Base-by-base conservation (phyloP, 2,113 vertebrate genomes). In the Deroptyus accipitrinus region DNA sequence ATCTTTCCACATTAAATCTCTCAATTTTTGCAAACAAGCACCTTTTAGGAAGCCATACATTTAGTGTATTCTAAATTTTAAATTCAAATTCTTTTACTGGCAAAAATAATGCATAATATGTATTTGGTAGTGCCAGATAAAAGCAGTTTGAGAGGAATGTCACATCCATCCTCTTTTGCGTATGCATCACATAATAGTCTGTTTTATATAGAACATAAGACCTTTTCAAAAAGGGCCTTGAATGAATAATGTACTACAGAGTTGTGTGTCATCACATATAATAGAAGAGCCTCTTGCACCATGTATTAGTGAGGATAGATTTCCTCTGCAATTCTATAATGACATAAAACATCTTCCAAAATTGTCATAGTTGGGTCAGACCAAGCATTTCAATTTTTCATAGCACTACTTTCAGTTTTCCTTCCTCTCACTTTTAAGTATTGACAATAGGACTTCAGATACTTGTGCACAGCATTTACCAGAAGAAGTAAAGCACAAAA, bases 131-230 rank as follows among this genome's bases (percentile, higher is more conserved):
- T 30, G 31, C 39, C 83, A 81, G 66, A 93, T 92, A 64, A 92
- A 96, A 93, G 57, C 70, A 87, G 84, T 92, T 94, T 81, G 68
- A 91, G 92, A 79, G 52, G 86, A 90, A 94, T 94, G 92, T 80
- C 95, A 95, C 81, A 95, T 96, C 94, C 86, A 92, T 95, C 86
- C 95, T 96, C 81, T 92, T 96, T 92, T 96, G 68, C 49, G 44
- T 91, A 95, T 96, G 96, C 95, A 97, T 89, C 94, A 70, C 92
- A 95, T 96, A 96, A 94, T 92, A 94, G 96, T 78, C 94, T 87
- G 88, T 83, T 96, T 97, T 96, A 96, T 91, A 96, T 88, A 96
- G 95, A 95, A 88, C 95, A 92, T 90, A 86, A 96, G 94, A 96
- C 92, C 94, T 96, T 96, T 97, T 87, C 91, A 90, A 10, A 94